phyloP scores from a whole-genome alignment of 2,888 invertebrate genomes.

The Hipparchia semele region DNA sequence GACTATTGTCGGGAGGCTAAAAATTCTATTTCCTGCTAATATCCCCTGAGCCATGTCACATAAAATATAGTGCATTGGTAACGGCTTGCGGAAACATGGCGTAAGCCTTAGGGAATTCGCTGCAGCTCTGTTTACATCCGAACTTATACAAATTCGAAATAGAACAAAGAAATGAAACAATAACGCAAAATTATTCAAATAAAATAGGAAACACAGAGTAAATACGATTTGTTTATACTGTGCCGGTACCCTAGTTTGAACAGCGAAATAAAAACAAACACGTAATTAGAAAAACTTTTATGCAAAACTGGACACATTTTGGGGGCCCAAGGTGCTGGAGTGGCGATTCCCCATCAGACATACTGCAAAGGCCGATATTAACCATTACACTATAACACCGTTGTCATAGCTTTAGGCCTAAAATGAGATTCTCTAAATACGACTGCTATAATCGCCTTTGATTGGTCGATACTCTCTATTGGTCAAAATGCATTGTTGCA shows the following conservation, averaged over 20 bases:
- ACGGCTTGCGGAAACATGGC: conserved; percentile 33
- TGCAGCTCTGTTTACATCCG: conserved; percentile 32
- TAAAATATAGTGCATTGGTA: conserved; percentile 34
- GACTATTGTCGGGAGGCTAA: conserved; percentile 11
- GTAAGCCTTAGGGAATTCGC: conserved; percentile 26
- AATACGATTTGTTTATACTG: background rate
- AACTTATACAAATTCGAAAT: conserved; percentile 34
- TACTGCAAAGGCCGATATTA: too few species aligned
- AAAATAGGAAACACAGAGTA: background rate
- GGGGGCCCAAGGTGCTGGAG: too few species aligned
- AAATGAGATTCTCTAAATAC: too few species aligned
- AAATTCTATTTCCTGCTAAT: conserved; percentile 28
- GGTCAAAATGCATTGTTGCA: too few species aligned
- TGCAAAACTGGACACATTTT: too few species aligned
- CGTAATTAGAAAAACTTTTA: too few species aligned
- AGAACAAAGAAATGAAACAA: conserved; percentile 29
- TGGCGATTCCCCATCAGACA: too few species aligned
- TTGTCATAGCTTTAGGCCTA: too few species aligned
- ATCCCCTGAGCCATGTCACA: conserved; percentile 33
- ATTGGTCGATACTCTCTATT: too few species aligned
- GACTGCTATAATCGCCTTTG: too few species aligned
- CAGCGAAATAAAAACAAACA: background rate
- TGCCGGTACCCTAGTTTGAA: background rate
- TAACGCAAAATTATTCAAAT: conserved; percentile 13
- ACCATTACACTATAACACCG: too few species aligned